A percentile compares a stretch with the other conserved stretches of the same genome.
Evolutionary conservation across 2,797 vertebrate species (phyloP).

Genomic region (Phoebastria nigripes): DNA sequence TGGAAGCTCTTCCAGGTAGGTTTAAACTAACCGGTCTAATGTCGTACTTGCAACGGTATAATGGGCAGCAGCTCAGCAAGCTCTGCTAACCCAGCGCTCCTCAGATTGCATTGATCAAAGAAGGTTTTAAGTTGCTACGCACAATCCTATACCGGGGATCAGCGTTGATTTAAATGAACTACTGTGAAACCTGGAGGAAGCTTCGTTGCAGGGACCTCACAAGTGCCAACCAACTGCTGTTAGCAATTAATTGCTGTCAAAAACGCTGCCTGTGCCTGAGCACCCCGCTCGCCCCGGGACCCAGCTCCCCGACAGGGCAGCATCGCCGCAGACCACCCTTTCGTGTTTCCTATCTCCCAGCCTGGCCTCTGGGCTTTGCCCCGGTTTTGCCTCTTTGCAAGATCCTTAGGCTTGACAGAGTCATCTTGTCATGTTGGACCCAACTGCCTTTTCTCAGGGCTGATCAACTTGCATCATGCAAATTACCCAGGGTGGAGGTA

Average conservation of each 20-base stretch:
- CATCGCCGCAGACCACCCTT: background rate
- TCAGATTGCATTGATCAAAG: background rate
- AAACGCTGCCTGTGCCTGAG: background rate
- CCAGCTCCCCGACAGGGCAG: background rate
- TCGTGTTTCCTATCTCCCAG: background rate
- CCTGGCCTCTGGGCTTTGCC: background rate
- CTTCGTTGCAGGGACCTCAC: background rate
- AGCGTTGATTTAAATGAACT: rapidly evolving
- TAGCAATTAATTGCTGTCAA: background rate
- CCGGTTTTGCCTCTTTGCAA: background rate
- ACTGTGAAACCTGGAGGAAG: background rate
- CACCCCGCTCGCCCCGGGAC: background rate
- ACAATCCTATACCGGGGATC: rapidly evolving
- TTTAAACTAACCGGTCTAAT: background rate
- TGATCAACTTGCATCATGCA: slow-evolving; percentile 22
- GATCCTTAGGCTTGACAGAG: background rate
- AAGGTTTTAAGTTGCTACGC: background rate
- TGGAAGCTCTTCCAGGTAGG: background rate
- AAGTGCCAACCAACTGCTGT: background rate
- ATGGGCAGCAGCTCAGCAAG: background rate
- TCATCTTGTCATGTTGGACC: background rate
- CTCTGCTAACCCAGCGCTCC: rapidly evolving
- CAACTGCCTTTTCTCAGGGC: background rate
- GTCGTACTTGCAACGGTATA: background rate
- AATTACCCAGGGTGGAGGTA: slow-evolving; percentile 25